Conservation (phyloP, 53 echinoderm and acorn worm species). For the Patiria pectinifera region DNA sequence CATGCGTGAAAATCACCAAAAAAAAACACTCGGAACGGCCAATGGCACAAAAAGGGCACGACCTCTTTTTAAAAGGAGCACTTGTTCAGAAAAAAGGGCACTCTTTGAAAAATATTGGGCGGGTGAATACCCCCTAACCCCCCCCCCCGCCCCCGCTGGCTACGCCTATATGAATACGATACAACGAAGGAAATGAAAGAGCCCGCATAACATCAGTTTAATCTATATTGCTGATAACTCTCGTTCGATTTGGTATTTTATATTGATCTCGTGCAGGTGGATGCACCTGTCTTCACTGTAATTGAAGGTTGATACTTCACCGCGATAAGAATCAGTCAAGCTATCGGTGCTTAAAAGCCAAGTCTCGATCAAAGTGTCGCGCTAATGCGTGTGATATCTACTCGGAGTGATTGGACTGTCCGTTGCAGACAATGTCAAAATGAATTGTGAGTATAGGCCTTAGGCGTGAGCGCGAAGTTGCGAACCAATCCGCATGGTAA, state of each 20-base stretch:
- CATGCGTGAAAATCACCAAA: no score
- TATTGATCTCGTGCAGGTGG: not conserved
- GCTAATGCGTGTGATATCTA: not conserved
- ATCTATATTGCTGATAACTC: not conserved
- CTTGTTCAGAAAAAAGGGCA: no score
- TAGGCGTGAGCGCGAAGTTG: no score
- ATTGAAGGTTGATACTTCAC: not conserved
- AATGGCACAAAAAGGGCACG: no score
- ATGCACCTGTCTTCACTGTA: not conserved
- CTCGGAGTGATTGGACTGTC: not conserved
- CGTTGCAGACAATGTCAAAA: not conserved
- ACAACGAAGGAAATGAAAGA: not conserved
- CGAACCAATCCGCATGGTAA: no score
- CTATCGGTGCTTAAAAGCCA: not conserved
- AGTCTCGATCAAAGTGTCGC: not conserved
- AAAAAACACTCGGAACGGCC: no score
- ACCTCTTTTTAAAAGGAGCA: no score
- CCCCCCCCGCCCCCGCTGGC: no score
- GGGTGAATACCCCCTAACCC: no score
- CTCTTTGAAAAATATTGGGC: no score
- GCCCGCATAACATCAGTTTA: not conserved
- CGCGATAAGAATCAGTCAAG: not conserved
- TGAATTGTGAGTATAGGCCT: not conserved
- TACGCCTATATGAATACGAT: not conserved
- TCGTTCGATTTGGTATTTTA: not conserved